phyloP scores from a whole-genome alignment of 2,113 vertebrate species.

The Camelus dromedarius region DNA sequence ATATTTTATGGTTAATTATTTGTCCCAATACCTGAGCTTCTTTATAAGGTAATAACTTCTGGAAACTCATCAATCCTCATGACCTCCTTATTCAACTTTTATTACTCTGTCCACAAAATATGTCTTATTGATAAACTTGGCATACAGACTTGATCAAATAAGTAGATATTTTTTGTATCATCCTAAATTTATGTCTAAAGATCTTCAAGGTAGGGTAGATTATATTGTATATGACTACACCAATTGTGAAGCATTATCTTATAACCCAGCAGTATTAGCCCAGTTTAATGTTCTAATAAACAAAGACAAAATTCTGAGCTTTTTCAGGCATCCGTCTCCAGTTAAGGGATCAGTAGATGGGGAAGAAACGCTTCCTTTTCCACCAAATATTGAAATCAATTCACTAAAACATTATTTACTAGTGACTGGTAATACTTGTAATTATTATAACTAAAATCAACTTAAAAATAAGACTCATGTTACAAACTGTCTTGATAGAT shows the following conservation, averaged over 20 bases:
- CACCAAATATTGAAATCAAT: slow-evolving; percentile 37
- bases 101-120: slow-evolving; percentile 30
- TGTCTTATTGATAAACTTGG: slow-evolving; percentile 37
- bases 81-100: slow-evolving; percentile 46
- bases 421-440: neutral
- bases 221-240: slow-evolving; percentile 1
- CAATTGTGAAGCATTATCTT: slow-evolving; percentile 46
- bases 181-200: slow-evolving; percentile 44
- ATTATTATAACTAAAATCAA: slow-evolving; percentile 58
- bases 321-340: slow-evolving; percentile 5
- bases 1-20: slow-evolving; percentile 49
- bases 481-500: neutral
- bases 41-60: slow-evolving; percentile 52
- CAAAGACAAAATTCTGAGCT: slow-evolving; percentile 20
- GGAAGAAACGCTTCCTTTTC: neutral
- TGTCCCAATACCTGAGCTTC: slow-evolving; percentile 39
- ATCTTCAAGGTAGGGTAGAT: slow-evolving; percentile 35
- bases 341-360: slow-evolving; percentile 46
- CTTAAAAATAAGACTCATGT: slow-evolving; percentile 47
- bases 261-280: slow-evolving; percentile 3
- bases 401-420: slow-evolving; percentile 26
- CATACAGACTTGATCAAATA: slow-evolving; percentile 48
- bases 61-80: neutral
- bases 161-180: slow-evolving; percentile 31
- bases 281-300: slow-evolving; percentile 40